A percentile compares a stretch with the other conserved stretches of the same genome.
phyloP scores from a whole-genome alignment of 2,888 invertebrate genomes.

The Chrysomela aeneicollis region DNA sequence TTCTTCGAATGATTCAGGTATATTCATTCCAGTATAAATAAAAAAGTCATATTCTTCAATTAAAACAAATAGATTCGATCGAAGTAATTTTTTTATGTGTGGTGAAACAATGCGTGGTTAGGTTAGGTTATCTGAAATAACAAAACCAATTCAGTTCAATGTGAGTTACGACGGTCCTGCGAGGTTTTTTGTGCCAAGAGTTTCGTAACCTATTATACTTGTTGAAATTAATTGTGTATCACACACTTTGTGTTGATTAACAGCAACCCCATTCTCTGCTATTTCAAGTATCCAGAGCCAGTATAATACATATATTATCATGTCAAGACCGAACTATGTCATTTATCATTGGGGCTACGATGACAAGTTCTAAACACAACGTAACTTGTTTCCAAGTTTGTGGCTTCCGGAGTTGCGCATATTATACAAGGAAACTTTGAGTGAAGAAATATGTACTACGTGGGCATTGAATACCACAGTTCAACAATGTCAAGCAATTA shows the following conservation, averaged over 20 bases:
- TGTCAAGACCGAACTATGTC: conserved; percentile 1
- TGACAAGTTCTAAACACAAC: not conserved
- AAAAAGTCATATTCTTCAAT: too few relatives aligned
- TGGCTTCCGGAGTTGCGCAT: not conserved
- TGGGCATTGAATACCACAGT: too few relatives aligned
- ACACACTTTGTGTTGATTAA: not conserved
- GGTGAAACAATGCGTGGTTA: too few relatives aligned
- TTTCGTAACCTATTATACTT: not conserved
- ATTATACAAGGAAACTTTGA: not conserved
- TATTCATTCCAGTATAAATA: too few relatives aligned
- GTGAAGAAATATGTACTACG: too few relatives aligned
- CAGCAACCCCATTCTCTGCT: not conserved
- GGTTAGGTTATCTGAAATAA: too few relatives aligned
- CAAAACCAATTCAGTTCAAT: too few relatives aligned
- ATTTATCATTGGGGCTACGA: conserved; percentile 1
- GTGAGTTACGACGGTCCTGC: too few relatives aligned
- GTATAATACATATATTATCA: not conserved
- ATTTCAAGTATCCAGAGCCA: not conserved
- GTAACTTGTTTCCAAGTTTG: not conserved
- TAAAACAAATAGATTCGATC: too few relatives aligned
- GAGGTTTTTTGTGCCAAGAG: not conserved
- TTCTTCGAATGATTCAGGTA: too few relatives aligned
- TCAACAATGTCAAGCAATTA: too few relatives aligned
- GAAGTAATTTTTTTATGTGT: too few relatives aligned
- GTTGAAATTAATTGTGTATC: not conserved